Percentiles rank a stretch among this genome's conserved stretches.
Conservation (phyloP, 2,113 vertebrate genomes). For the Syngnathus scovelli region DNA sequence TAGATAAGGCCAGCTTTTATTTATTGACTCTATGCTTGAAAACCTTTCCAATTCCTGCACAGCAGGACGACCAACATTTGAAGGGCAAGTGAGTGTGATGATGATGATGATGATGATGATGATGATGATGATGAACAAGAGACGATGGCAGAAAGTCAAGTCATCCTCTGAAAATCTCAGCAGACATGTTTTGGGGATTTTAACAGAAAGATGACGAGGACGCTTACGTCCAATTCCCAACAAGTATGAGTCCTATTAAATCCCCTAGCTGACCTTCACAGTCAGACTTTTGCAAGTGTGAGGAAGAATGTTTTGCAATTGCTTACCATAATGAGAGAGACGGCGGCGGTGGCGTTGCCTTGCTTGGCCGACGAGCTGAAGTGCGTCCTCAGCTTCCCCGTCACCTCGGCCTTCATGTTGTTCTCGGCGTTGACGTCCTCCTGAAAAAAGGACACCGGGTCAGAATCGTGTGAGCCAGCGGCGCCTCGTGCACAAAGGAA, state of each 20-base stretch:
- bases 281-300: no score
- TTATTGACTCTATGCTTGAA: background rate
- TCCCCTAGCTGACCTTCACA: background rate
- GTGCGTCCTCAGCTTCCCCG: constrained; percentile 96
- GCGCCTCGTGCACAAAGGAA: background rate
- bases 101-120: background rate
- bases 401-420: constrained; percentile 92
- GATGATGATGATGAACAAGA: background rate
- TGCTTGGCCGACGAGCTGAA: constrained; percentile 85
- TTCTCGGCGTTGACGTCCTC: constrained; percentile 83
- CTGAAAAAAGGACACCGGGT: constrained; percentile 50
- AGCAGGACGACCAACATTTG: background rate
- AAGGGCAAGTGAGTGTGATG: background rate
- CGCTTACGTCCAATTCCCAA: background rate
- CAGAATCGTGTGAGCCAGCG: background rate
- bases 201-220: background rate
- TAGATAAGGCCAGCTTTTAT: background rate
- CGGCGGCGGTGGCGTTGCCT: constrained; percentile 81
- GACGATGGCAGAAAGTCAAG: background rate
- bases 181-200: background rate
- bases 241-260: background rate
- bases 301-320: background rate
- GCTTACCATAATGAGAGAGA: constrained; percentile 94
- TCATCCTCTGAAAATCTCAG: background rate
- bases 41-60: background rate